phyloP scores from a whole-genome alignment of 2,113 vertebrate genomes.

The Chionomys nivalis region DNA sequence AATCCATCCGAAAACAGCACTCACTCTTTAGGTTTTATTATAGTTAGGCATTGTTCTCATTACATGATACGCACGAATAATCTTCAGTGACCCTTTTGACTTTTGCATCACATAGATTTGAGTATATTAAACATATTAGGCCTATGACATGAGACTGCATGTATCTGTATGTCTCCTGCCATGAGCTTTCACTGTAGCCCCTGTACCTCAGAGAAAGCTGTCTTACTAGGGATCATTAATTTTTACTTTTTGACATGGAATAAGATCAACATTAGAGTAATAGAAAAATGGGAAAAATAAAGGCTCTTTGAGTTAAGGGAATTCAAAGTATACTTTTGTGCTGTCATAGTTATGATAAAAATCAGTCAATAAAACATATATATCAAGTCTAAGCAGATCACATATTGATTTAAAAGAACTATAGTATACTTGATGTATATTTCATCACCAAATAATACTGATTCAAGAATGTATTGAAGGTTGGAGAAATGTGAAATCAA shows the following conservation, averaged over 20 bases:
- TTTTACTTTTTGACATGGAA: not conserved
- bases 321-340: constrained; percentile 55
- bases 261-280: not conserved
- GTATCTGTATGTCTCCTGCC: not conserved
- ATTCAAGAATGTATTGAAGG: constrained; percentile 61
- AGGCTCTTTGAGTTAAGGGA: not conserved
- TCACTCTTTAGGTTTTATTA: not conserved
- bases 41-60: not conserved
- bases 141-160: not conserved
- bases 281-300: not conserved
- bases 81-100: not conserved
- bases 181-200: accelerated
- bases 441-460: constrained; percentile 45
- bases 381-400: constrained; percentile 33
- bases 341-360: constrained; percentile 72
- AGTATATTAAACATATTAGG: not conserved
- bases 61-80: not conserved
- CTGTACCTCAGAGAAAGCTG: not conserved
- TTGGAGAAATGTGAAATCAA: constrained; percentile 69
- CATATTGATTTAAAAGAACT: constrained; percentile 63
- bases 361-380: constrained; percentile 64
- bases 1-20: not conserved
- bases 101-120: not conserved
- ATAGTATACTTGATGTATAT: constrained; percentile 33
- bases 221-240: not conserved